Base-by-base conservation (phyloP, 2,888 invertebrate species). In the Protophormia terraenovae region DNA sequence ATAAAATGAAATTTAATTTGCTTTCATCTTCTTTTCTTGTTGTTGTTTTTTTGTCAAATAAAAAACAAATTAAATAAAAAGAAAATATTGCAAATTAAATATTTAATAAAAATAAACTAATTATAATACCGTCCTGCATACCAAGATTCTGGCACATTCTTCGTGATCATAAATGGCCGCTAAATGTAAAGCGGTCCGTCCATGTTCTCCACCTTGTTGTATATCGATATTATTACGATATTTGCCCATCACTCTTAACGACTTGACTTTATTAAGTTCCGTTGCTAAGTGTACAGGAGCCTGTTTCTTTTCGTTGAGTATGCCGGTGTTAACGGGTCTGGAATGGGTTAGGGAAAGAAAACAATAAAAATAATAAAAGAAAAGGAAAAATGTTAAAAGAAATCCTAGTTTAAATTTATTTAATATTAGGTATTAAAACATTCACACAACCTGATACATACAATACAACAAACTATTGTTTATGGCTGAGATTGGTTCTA, bases 151-250 rank as follows among this genome's bases (percentile, higher is more conserved):
- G 14, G 97, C 97, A 91, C 97, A 97, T 88, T 96, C 95, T 84
- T 96, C 96, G 90, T 96, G 95, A 91, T 98, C 97, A 88, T 96
- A 96, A 77, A 96, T 96, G 7, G 97, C 97, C 0, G 97, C 97
- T 84, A 97, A 94, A 90, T 97, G 97, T 0, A 98, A 93, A 0
- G 97, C 96, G 0, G 97, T 97, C 29, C 96, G 93, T 0, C 97
- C 97, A 87, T 96, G 96, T 60, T 93, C 93, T 0, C 97, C 97
- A 0, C 96, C 96, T 87, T 96, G 94, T 88, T 96, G 95, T 2
- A 96, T 95, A 91, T 97, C 95, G 86, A 97, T 95, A 87, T 94
- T 94, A 50, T 94, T 93, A 85, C 95, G 95, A 93, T 96, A 95
- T 86, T 94, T 94, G 6, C 95, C 94, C 94, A 97, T 95, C 1